Percentiles rank a stretch among this genome's conserved stretches.
phyloP scores from a whole-genome alignment of 2,888 invertebrate species.

The Cryptus viduatorius region DNA sequence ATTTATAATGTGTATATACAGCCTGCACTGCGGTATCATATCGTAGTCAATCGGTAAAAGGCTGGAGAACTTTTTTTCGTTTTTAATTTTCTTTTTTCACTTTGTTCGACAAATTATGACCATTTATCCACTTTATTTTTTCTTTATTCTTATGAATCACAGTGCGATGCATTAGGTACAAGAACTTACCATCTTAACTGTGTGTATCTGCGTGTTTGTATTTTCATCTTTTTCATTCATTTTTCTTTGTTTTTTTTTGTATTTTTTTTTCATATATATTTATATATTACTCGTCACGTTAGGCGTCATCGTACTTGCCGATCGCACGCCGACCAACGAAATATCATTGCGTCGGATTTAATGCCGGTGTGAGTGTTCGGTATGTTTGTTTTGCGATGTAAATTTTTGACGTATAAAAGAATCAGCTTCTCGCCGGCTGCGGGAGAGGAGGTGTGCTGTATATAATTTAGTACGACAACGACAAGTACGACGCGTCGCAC shows the following conservation, averaged over 20 bases:
- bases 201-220: conserved; percentile 36
- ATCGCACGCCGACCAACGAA: conserved; percentile 52
- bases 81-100: conserved; percentile 42
- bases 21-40: conserved; percentile 64
- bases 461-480: conserved; percentile 50
- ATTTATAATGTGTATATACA: conserved; percentile 68
- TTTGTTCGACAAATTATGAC: conserved; percentile 36
- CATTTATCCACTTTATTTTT: conserved; percentile 41
- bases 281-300: conserved; percentile 50
- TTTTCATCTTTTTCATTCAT: conserved; percentile 6
- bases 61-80: conserved; percentile 53
- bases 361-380: conserved; percentile 23
- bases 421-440: conserved; percentile 48
- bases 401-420: conserved; percentile 66
- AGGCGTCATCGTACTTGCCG: conserved; percentile 51
- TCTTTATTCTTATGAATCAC: conserved; percentile 65
- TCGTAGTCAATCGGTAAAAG: conserved; percentile 64
- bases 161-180: conserved; percentile 70
- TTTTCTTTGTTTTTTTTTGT: conserved; percentile 12
- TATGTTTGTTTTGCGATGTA: conserved; percentile 34
- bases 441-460: conserved; percentile 14
- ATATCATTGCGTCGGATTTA: conserved; percentile 43
- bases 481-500: conserved; percentile 56
- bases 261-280: conserved; percentile 30
- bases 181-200: conserved; percentile 67